Percentiles rank a stretch among this genome's conserved stretches.
Conservation (phyloP, 2,797 vertebrate genomes). For the Etheostoma nigrum region DNA sequence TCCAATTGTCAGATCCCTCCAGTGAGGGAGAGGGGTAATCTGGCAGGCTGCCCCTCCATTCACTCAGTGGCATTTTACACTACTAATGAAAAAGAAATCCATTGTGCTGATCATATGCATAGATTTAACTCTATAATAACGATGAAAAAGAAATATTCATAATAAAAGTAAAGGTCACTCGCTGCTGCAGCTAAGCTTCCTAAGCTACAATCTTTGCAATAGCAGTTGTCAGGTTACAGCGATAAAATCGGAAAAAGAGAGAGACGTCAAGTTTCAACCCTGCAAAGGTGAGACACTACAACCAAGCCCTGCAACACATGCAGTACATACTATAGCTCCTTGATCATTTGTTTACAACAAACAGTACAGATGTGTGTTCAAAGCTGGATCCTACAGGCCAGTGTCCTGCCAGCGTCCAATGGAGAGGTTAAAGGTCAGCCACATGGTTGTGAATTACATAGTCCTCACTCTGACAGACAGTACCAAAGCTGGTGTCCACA, state of each 20-base stretch:
- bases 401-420: constrained; percentile 20
- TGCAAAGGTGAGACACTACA: constrained; percentile 56
- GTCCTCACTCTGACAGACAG: constrained; percentile 22
- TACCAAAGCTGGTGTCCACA: constrained; percentile 54
- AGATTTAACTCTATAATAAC: constrained; percentile 94
- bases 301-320: constrained; percentile 9
- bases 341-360: constrained; percentile 34
- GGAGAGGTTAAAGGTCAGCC: constrained; percentile 53
- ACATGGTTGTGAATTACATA: constrained; percentile 51
- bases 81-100: constrained; percentile 92
- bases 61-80: constrained; percentile 92
- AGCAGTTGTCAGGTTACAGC: constrained; percentile 84
- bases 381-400: constrained; percentile 18
- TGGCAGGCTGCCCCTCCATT: constrained; percentile 82
- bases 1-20: constrained; percentile 86
- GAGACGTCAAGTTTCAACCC: constrained; percentile 71
- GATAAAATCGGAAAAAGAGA: constrained; percentile 77
- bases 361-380: constrained; percentile 15
- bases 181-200: constrained; percentile 92
- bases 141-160: constrained; percentile 98
- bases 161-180: constrained; percentile 99
- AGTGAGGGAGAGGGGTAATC: constrained; percentile 75
- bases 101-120: constrained; percentile 90
- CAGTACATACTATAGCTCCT: constrained; percentile 3
- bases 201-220: constrained; percentile 96